Evolutionary conservation across 2,888 invertebrate species (phyloP).

Genomic region (Myopa tessellatipennis): DNA sequence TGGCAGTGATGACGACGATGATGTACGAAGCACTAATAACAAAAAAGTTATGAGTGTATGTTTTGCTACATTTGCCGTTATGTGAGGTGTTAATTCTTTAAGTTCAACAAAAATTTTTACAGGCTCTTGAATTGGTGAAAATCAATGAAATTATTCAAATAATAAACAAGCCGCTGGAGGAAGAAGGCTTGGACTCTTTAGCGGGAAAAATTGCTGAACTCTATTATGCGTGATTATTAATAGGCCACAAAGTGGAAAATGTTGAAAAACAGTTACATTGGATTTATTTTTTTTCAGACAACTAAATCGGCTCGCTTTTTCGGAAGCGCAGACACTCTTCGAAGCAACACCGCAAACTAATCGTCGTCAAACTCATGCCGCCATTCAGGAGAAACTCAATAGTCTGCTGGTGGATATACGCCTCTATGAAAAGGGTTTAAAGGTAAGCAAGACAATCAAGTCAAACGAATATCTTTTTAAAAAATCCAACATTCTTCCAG

Average conservation of each 20-base stretch:
- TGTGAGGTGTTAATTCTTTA: not conserved
- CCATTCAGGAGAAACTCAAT: conserved; percentile 86
- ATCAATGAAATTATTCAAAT: conserved; percentile 76
- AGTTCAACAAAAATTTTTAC: not conserved
- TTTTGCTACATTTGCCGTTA: not conserved
- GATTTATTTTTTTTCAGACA: conserved; percentile 66
- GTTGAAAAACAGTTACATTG: not conserved
- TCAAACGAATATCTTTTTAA: not conserved
- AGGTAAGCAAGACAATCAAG: conserved; percentile 54
- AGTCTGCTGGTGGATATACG: conserved; percentile 79
- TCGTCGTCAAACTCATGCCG: conserved; percentile 82
- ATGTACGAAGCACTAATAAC: conserved; percentile 60
- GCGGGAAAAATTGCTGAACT: conserved; percentile 76
- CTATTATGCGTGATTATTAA: conserved; percentile 72
- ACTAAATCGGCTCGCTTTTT: conserved; percentile 76
- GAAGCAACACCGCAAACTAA: conserved; percentile 80
- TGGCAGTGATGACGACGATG: conserved; percentile 78
- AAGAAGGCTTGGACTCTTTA: conserved; percentile 81
- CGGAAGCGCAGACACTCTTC: conserved; percentile 79
- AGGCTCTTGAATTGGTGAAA: conserved; percentile 74
- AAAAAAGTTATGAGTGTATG: not conserved
- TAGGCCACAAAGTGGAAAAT: not conserved
- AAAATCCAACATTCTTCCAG: conserved; percentile 50
- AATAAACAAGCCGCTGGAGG: conserved; percentile 74
- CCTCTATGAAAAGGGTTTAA: conserved; percentile 84